A percentile compares a stretch with the other conserved stretches of the same genome.
These are phyloP conservation scores for Hymenopus coronatus DNA, from an alignment of 2,888 invertebrate species.

Conservation along the genomic window DNA sequence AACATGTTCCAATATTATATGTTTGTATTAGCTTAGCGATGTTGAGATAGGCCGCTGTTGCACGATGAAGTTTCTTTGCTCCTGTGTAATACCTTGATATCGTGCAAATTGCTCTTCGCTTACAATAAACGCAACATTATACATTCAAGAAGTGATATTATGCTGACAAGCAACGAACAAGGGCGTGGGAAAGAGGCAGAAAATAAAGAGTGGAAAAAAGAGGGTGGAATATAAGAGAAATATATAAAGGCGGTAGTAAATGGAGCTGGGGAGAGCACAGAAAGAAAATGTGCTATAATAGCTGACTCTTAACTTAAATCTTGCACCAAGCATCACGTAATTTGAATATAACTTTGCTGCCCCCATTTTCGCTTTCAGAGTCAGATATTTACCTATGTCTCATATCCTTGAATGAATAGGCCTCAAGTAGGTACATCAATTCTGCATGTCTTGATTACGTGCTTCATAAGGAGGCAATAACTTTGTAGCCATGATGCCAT, in stretches of 20 bases:
- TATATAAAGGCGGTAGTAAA: background rate
- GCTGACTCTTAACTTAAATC: conserved; percentile 12
- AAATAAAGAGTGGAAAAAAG: background rate
- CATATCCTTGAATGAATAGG: no score
- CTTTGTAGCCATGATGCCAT: no score
- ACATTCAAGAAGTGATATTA: conserved; percentile 23
- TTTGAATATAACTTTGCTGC: background rate
- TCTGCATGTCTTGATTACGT: no score
- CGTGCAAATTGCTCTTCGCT: conserved; percentile 27
- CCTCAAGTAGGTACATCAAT: no score
- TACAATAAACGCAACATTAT: conserved; percentile 25
- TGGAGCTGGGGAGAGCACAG: background rate
- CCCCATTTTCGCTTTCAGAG: background rate
- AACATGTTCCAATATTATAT: no score
- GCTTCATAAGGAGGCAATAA: no score
- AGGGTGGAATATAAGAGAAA: background rate
- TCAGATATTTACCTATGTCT: no score
- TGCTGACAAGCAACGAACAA: conserved; percentile 8
- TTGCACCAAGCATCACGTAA: background rate
- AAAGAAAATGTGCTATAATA: background rate
- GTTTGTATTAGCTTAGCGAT: no score
- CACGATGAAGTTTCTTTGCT: background rate
- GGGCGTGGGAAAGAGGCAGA: background rate
- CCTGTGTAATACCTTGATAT: conserved; percentile 25
- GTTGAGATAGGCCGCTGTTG: background rate